phyloP scores from a whole-genome alignment of 2,797 vertebrate genomes.

The Falco naumanni region DNA sequence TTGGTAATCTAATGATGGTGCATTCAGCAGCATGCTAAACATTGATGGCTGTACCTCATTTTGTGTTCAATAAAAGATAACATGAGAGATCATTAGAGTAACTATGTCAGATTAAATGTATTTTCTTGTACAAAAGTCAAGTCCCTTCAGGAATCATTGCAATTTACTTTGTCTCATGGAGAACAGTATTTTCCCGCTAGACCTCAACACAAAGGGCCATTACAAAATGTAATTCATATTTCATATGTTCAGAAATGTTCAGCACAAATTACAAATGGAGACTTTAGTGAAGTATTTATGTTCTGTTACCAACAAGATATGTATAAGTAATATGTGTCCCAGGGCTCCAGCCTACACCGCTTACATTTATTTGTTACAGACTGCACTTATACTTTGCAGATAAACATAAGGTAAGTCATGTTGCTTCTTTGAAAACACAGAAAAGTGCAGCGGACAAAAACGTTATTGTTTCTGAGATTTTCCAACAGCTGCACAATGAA shows the following conservation, averaged over 20 bases:
- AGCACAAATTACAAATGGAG: conserved; percentile 89
- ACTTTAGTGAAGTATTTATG: conserved; percentile 94
- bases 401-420: conserved; percentile 59
- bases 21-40: conserved; percentile 53
- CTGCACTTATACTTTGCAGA: conserved; percentile 73
- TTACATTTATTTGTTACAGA: conserved; percentile 86
- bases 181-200: conserved; percentile 83
- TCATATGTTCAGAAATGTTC: conserved; percentile 89
- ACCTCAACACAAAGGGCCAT: conserved; percentile 85
- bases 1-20: conserved; percentile 61
- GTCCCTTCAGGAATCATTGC: conserved; percentile 84
- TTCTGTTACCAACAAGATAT: conserved; percentile 88
- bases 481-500: neutral
- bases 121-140: conserved; percentile 80
- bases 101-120: conserved; percentile 85
- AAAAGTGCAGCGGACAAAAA: conserved; percentile 53
- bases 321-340: conserved; percentile 89
- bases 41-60: conserved; percentile 72
- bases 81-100: conserved; percentile 82
- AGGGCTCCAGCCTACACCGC: conserved; percentile 70
- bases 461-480: conserved; percentile 71
- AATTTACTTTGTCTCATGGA: conserved; percentile 87
- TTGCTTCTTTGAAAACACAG: conserved; percentile 63
- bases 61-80: conserved; percentile 82
- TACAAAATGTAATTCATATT: conserved; percentile 95